phyloP scores from a whole-genome alignment of 2,888 invertebrate species.

The Euplexia lucipara region DNA sequence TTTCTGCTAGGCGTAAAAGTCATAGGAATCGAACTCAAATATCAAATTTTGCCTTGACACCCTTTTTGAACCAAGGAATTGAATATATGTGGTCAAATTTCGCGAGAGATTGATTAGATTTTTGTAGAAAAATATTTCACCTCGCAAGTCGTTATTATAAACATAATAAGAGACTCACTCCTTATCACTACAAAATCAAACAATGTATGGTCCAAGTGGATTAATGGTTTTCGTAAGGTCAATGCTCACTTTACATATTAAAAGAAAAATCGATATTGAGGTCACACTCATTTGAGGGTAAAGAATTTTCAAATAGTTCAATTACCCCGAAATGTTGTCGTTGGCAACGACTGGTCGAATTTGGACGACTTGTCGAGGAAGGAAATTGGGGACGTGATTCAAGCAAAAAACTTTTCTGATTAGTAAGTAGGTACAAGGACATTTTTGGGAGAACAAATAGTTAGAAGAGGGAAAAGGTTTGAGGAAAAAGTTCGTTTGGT shows the following conservation, averaged over 20 bases:
- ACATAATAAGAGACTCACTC: background rate
- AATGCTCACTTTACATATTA: slow-evolving; percentile 28
- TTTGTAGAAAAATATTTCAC: background rate
- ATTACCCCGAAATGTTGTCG: slow-evolving; percentile 27
- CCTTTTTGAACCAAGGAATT: no score
- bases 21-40: no score
- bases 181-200: slow-evolving; percentile 7
- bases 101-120: background rate
- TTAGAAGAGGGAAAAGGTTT: slow-evolving; percentile 4
- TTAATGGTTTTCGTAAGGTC: slow-evolving; percentile 21
- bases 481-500: background rate
- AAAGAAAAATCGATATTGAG: slow-evolving; percentile 37
- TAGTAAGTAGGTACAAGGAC: background rate
- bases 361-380: background rate
- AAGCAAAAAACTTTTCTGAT: slow-evolving; percentile 16
- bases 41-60: no score
- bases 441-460: background rate
- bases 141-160: background rate
- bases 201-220: background rate
- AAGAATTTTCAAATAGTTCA: slow-evolving; percentile 36
- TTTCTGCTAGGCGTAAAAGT: no score
- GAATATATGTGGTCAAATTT: background rate
- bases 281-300: slow-evolving; percentile 13
- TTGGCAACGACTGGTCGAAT: background rate
- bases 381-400: background rate